Percentiles rank a stretch among this genome's conserved stretches.
phyloP scores from a whole-genome alignment of 2,797 vertebrate genomes.

The Lates japonicus region DNA sequence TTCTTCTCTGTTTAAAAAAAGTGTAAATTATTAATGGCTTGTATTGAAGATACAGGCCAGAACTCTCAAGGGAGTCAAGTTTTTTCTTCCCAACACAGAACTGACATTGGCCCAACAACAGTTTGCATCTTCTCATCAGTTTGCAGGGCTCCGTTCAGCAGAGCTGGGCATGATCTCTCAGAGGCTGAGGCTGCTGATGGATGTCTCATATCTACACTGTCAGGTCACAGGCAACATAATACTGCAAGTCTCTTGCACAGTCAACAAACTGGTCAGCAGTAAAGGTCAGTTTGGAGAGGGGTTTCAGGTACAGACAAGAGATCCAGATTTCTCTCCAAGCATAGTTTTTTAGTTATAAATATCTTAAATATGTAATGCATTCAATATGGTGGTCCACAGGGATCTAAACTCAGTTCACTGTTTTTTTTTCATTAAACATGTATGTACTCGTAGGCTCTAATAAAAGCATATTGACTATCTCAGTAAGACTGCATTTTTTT shows the following conservation, averaged over 20 bases:
- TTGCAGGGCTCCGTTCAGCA: slow-evolving; percentile 33
- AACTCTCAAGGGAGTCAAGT: slow-evolving; percentile 50
- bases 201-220: slow-evolving; percentile 7
- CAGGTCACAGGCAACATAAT: neutral
- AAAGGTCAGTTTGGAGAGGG: neutral
- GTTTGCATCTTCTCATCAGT: slow-evolving; percentile 42
- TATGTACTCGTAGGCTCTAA: neutral
- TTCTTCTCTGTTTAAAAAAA: slow-evolving; percentile 47
- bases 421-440: neutral
- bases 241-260: neutral
- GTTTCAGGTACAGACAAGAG: neutral
- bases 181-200: slow-evolving; percentile 27
- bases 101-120: slow-evolving; percentile 59
- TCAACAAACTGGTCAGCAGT: slow-evolving; percentile 11
- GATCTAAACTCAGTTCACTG: neutral
- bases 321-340: neutral
- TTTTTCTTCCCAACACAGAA: slow-evolving; percentile 51
- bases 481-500: neutral
- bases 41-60: slow-evolving; percentile 67
- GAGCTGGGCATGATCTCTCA: slow-evolving; percentile 40
- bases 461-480: slow-evolving; percentile 1
- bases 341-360: neutral
- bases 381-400: neutral
- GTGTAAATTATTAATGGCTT: slow-evolving; percentile 76
- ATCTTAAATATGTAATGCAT: neutral